These are phyloP conservation scores for Martes martes DNA, from an alignment of 2,113 vertebrate genomes.

Conservation along the genomic window DNA sequence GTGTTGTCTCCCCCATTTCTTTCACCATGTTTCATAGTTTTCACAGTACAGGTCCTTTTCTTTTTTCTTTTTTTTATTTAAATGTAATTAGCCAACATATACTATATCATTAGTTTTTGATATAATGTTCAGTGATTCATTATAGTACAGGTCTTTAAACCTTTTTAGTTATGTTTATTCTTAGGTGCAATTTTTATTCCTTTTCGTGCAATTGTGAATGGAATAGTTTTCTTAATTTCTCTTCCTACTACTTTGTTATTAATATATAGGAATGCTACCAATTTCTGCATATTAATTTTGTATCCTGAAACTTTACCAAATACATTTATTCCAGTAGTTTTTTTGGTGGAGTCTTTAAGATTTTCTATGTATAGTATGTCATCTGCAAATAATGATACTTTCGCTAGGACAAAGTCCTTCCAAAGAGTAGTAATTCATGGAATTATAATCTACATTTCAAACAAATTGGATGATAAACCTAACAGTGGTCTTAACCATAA, in stretches of 20 bases:
- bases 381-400: not conserved
- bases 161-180: not conserved
- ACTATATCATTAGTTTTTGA: no score
- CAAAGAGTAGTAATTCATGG: not conserved
- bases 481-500: not conserved
- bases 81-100: no score
- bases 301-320: not conserved
- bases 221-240: not conserved
- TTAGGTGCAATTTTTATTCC: not conserved
- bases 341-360: not conserved
- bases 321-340: not conserved
- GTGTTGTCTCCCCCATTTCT: not conserved
- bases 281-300: not conserved
- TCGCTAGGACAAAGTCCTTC: not conserved
- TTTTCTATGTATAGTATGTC: not conserved
- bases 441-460: not conserved
- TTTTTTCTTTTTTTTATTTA: no score
- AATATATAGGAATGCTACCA: not conserved
- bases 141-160: no score
- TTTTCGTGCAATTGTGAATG: not conserved
- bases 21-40: not conserved
- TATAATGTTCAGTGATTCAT: no score
- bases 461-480: not conserved
- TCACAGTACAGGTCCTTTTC: not conserved
- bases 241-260: not conserved